A percentile compares a stretch with the other conserved stretches of the same genome.
phyloP scores from a whole-genome alignment of 1,140 invertebrate species.

The Lepidurus arcticus region DNA sequence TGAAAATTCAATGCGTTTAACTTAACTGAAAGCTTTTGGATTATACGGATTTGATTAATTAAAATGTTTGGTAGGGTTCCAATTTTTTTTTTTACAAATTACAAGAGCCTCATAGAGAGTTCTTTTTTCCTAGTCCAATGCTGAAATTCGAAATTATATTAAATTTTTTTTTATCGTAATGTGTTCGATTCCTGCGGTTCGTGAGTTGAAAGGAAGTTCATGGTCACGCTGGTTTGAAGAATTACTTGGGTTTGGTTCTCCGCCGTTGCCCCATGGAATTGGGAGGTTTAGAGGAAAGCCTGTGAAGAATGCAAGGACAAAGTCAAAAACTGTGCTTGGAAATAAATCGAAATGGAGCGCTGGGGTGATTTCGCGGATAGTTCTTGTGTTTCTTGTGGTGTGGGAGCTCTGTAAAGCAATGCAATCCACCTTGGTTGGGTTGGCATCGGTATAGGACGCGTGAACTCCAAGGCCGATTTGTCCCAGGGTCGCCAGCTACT shows the following conservation, averaged over 20 bases:
- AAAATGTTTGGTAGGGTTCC: no score
- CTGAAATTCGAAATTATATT: not conserved
- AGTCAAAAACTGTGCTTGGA: not conserved
- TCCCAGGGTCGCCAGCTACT: not conserved
- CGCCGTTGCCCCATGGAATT: not conserved
- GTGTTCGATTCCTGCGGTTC: not conserved
- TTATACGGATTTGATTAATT: no score
- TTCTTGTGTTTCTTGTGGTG: not conserved
- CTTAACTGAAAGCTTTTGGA: no score
- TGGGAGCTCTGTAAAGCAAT: not conserved
- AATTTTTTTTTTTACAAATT: no score
- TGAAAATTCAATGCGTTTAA: no score
- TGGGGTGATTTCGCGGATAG: not conserved
- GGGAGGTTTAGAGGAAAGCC: not conserved
- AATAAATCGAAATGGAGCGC: not conserved
- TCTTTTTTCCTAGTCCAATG: not conserved
- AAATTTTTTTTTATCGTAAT: no score
- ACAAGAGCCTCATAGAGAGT: no score
- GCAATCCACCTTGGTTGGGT: not conserved
- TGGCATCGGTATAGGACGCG: not conserved
- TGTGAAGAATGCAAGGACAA: not conserved
- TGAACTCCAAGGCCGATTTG: conserved; percentile 6
- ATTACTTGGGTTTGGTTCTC: not conserved
- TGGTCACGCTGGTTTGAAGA: not conserved
- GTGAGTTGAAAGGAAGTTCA: conserved; percentile 15